Percentiles rank a stretch among this genome's conserved stretches.
These are phyloP conservation scores for Exaiptasia diaphana DNA, from an alignment of 64 coral and sea anemone genomes.

Conservation along the genomic window DNA sequence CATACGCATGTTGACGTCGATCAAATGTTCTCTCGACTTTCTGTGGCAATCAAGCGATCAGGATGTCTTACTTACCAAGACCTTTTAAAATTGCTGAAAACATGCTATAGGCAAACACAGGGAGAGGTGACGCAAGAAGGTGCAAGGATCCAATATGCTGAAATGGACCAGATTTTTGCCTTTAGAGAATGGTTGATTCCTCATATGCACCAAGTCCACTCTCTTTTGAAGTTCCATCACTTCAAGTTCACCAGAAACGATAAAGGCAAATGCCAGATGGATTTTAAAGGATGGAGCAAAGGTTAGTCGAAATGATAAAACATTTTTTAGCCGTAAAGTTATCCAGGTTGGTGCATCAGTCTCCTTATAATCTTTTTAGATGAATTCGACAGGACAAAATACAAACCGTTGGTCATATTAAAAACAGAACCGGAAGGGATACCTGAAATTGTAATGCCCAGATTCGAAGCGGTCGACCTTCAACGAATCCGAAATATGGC, in stretches of 20 bases:
- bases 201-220: slow-evolving; percentile 21
- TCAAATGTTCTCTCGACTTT: slow-evolving; percentile 32
- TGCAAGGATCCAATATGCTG: slow-evolving; percentile 14
- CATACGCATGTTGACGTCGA: slow-evolving; percentile 43
- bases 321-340: background rate
- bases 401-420: background rate
- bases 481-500: background rate
- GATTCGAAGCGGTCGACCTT: background rate
- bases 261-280: slow-evolving; percentile 12
- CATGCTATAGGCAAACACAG: slow-evolving; percentile 15
- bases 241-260: slow-evolving; percentile 44
- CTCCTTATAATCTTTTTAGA: background rate
- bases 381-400: slow-evolving; percentile 16
- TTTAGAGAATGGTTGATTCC: slow-evolving; percentile 41
- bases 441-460: slow-evolving; percentile 19
- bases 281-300: slow-evolving; percentile 39
- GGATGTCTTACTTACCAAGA: slow-evolving; percentile 26
- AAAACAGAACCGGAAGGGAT: background rate
- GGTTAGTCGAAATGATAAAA: background rate
- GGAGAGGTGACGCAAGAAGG: slow-evolving; percentile 10
- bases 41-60: background rate
- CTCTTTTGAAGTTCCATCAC: slow-evolving; percentile 2
- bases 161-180: slow-evolving; percentile 27
- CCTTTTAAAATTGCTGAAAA: background rate
- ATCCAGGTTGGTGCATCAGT: background rate